phyloP scores from a whole-genome alignment of 92 coral and sea anemone species.

The Palythoa grandiflora region DNA sequence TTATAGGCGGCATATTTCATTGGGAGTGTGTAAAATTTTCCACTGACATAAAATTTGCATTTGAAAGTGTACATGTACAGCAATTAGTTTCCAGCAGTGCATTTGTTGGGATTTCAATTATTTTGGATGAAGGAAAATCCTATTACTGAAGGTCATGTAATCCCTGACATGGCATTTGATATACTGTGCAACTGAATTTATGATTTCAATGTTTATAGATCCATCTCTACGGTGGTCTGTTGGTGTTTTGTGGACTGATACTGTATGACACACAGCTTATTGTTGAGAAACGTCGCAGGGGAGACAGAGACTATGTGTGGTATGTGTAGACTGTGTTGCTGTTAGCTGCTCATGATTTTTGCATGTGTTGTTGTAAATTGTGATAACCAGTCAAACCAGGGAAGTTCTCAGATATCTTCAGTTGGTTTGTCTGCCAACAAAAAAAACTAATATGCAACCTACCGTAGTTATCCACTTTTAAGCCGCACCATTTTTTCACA shows the following conservation, averaged over 20 bases:
- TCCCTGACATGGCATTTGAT: not conserved
- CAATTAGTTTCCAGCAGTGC: too few species aligned
- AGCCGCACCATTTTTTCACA: too few species aligned
- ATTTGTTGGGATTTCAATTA: too few species aligned
- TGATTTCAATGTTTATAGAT: constrained; percentile 51
- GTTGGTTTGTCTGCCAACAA: too few species aligned
- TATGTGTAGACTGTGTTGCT: constrained; percentile 35
- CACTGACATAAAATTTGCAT: too few species aligned
- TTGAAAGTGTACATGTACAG: too few species aligned
- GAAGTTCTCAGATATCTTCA: too few species aligned
- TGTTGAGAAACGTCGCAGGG: constrained; percentile 88
- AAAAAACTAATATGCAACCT: too few species aligned
- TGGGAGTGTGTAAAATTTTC: too few species aligned
- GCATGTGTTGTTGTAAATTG: not conserved
- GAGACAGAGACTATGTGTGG: constrained; percentile 98
- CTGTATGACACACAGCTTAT: constrained; percentile 98
- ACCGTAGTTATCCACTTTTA: too few species aligned
- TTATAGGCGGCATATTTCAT: too few species aligned
- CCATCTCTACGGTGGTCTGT: constrained; percentile 92
- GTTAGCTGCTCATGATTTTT: not conserved
- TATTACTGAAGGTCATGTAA: not conserved
- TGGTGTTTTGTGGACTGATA: constrained; percentile 92
- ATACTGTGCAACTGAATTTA: not conserved
- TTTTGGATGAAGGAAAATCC: not conserved
- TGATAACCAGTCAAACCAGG: too few species aligned